These are phyloP conservation scores for Gastrophysa polygoni DNA, from an alignment of 2,888 invertebrate genomes.

Conservation along the genomic window DNA sequence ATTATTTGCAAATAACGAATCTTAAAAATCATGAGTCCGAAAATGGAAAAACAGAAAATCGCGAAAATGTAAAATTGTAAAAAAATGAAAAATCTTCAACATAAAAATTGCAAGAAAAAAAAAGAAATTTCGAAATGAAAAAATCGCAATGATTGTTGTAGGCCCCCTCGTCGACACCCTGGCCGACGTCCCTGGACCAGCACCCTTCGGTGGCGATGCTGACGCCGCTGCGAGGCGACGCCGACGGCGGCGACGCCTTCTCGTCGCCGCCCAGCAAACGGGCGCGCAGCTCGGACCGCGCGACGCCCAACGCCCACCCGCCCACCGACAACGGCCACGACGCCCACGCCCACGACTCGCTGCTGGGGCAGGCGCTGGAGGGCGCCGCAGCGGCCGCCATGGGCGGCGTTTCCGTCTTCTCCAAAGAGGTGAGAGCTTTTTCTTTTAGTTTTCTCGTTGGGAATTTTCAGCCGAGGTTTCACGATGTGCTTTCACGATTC, in stretches of 20 bases:
- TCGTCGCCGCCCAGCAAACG: conserved; percentile 74
- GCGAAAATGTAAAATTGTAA: no score
- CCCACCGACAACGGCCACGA: conserved; percentile 67
- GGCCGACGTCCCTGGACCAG: conserved; percentile 69
- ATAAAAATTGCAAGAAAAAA: no score
- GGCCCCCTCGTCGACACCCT: conserved; percentile 67
- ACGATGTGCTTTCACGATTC: no score
- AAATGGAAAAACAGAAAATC: no score
- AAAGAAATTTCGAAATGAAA: no score
- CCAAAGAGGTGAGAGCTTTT: conserved; percentile 59
- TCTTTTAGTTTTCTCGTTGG: no score
- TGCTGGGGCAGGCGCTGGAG: conserved; percentile 79
- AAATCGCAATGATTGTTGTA: no score
- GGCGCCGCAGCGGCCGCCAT: conserved; percentile 60
- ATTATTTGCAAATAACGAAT: no score
- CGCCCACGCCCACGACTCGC: conserved; percentile 65
- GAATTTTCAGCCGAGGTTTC: no score
- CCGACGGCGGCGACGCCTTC: conserved; percentile 60
- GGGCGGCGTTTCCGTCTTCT: conserved; percentile 57
- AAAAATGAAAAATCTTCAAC: no score
- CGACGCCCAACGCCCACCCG: conserved; percentile 66
- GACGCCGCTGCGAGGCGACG: conserved; percentile 28
- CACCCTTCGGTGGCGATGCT: no score
- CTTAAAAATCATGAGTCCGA: no score
- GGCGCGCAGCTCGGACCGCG: conserved; percentile 66